phyloP scores from a whole-genome alignment of 2,113 vertebrate genomes.

The Carassius auratus region DNA sequence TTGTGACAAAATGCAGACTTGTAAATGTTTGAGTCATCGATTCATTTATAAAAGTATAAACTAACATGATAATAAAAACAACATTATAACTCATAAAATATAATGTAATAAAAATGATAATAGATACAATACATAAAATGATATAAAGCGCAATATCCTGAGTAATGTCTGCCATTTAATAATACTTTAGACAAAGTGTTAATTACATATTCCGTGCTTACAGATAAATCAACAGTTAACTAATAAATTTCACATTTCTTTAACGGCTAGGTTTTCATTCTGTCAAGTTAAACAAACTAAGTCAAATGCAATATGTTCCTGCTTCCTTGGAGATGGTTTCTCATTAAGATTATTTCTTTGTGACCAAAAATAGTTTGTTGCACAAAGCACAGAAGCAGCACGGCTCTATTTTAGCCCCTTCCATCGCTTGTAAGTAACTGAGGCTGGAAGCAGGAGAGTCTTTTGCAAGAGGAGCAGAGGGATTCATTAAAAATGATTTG shows the following conservation, averaged over 20 bases:
- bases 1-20: background rate
- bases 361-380: constrained; percentile 23
- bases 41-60: background rate
- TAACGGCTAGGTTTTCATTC: background rate
- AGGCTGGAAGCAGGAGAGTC: constrained; percentile 1
- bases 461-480: constrained; percentile 37
- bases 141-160: background rate
- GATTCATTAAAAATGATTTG: constrained; percentile 71
- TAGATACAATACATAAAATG: background rate
- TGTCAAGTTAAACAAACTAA: constrained; percentile 5
- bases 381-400: constrained; percentile 17
- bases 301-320: background rate
- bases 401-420: background rate
- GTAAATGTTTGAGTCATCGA: background rate
- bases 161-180: background rate
- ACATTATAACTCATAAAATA: background rate
- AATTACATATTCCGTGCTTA: background rate
- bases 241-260: background rate
- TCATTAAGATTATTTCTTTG: constrained; percentile 21
- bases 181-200: background rate
- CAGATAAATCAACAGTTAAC: background rate
- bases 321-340: constrained; percentile 20
- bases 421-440: constrained; percentile 24
- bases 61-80: background rate
- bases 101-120: background rate